Evolutionary conservation across 2,113 vertebrate species (phyloP), one percentile per base, ranked within the genome.

Genomic region (Maccullochella peelii): DNA sequence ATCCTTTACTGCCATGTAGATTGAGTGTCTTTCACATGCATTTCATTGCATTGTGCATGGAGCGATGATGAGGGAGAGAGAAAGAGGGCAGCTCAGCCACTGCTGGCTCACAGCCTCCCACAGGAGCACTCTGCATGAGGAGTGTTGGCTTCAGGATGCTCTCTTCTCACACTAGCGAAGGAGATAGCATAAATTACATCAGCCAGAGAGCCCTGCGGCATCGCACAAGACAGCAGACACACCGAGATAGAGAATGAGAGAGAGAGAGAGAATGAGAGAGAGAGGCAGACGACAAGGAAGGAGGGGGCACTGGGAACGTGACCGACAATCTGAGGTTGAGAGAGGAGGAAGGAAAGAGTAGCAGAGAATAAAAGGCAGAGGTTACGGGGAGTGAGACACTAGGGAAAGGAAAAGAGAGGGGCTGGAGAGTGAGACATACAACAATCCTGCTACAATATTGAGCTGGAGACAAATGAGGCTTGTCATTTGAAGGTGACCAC

Each of bases 121-220:
- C 78, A 88, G 91, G 91, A 94, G 90, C 91, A 85, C 89, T 92
- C 88, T 82, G 88, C 84, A 87, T 86, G 90, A 88, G 86, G 90
- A 90, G 83, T 54, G 25, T 42, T 77, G 86, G 81, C 89, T 89
- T 86, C 84, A 85, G 84, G 85, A 90, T 7, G 21, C 75, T 88
- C 58, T 82, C 78, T 61, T 79, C 88, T 91, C 88, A 71, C 77
- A 72, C 85, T 67, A 88, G 76, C 70, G 80, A 76, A 90, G 82
- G 47, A 91, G 88, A 93, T 85, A 73, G 91, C 90, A 92, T 89
- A 90, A 92, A 94, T 93, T 89, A 91, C 84, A 90, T 92, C 90
- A 93, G 87, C 80, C 63, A 62, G 80, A 83, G 82, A 90, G 86
- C 86, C 89, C 87, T 75, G 87, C 90, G 62, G 91, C 91, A 85